These are phyloP conservation scores for Xestia ashworthii DNA, from an alignment of 2,888 invertebrate genomes.

Conservation along the genomic window DNA sequence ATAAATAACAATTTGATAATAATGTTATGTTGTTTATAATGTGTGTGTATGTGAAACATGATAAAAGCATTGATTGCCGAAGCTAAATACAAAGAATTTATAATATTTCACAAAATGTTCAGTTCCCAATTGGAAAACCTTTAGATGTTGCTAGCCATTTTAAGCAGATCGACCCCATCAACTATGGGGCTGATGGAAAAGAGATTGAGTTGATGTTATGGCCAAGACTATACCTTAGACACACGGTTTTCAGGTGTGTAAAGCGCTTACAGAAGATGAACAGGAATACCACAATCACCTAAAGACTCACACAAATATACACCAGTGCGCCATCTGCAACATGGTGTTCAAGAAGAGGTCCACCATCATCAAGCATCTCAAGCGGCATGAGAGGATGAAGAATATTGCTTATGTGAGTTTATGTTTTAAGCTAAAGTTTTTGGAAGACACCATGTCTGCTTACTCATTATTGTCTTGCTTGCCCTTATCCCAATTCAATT, in stretches of 20 bases:
- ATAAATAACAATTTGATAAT: neutral
- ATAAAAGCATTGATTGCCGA: neutral
- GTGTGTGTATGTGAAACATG: neutral
- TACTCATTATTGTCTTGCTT: too few species aligned
- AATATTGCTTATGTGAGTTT: conserved; percentile 61
- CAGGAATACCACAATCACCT: conserved; percentile 79
- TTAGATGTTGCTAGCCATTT: neutral
- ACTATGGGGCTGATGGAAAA: neutral
- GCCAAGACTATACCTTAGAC: neutral
- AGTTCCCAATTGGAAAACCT: neutral
- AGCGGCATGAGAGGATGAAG: conserved; percentile 76
- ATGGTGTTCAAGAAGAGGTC: conserved; percentile 79
- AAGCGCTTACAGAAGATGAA: conserved; percentile 78
- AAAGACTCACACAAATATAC: conserved; percentile 77
- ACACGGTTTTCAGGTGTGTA: conserved; percentile 78
- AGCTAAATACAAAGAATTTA: neutral
- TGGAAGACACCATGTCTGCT: neutral
- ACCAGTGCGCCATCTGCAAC: conserved; percentile 80
- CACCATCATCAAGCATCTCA: conserved; percentile 80
- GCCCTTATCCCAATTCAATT: too few species aligned
- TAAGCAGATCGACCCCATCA: neutral
- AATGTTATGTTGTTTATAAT: neutral
- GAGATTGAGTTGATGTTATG: neutral
- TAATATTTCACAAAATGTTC: neutral
- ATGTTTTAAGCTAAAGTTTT: neutral